A percentile compares a stretch with the other conserved stretches of the same genome.
These are phyloP conservation scores for Dryas iulia DNA, from an alignment of 1,140 invertebrate species.

Conservation along the genomic window DNA sequence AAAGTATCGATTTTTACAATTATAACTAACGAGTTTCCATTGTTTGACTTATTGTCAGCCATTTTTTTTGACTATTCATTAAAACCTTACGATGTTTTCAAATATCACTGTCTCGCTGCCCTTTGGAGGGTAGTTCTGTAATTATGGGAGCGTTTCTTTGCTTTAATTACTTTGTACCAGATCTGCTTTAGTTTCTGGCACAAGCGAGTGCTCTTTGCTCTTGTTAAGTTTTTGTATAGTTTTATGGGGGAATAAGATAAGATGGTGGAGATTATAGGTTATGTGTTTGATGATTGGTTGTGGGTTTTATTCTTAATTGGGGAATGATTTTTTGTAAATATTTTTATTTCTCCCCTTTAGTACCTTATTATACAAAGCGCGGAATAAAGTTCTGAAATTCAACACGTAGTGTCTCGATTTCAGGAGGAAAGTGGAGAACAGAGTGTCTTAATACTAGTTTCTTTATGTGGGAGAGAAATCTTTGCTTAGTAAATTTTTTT, in stretches of 20 bases:
- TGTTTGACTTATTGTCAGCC: not conserved
- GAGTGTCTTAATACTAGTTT: no score
- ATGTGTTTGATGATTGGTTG: no score
- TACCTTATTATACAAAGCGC: no score
- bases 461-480: no score
- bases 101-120: not conserved
- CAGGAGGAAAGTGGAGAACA: no score
- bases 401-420: no score
- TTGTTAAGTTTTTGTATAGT: not conserved
- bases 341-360: no score
- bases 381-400: no score
- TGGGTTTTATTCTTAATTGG: no score
- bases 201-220: not conserved
- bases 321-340: no score
- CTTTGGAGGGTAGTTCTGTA: not conserved
- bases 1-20: not conserved
- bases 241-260: not conserved
- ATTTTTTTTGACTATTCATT: not conserved
- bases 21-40: not conserved
- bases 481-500: no score
- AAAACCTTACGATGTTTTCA: not conserved
- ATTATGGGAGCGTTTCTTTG: not conserved
- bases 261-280: no score
- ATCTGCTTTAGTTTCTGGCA: not conserved
- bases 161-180: conserved; percentile 1